Evolutionary conservation across 2,113 vertebrate genomes (phyloP).

Genomic region (Indri indri): DNA sequence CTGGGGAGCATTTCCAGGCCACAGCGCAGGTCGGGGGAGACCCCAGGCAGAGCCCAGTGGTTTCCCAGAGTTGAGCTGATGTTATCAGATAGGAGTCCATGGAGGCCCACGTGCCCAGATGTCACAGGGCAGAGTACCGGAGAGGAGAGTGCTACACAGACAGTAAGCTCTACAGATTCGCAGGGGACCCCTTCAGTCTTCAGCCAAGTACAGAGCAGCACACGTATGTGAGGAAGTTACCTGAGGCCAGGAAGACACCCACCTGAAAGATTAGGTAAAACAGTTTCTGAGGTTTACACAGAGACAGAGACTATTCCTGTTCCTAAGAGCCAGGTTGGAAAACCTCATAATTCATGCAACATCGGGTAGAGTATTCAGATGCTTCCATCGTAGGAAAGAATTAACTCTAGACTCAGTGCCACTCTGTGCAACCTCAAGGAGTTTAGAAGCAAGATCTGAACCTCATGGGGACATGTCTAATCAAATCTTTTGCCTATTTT

Average conservation of each 20-base stretch:
- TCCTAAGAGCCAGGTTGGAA: background rate
- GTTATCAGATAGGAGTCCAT: too few species aligned
- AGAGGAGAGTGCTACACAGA: background rate
- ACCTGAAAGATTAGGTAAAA: background rate
- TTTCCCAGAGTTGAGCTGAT: background rate
- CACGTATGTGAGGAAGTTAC: accelerated
- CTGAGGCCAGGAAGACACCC: background rate
- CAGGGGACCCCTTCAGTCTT: accelerated
- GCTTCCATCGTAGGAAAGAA: background rate
- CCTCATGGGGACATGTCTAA: background rate
- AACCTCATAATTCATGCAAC: background rate
- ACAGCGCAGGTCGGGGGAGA: too few species aligned
- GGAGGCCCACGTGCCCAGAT: too few species aligned
- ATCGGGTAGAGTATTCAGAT: too few species aligned
- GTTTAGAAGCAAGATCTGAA: background rate
- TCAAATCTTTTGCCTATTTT: background rate
- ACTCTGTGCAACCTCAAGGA: background rate
- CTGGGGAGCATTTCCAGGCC: background rate
- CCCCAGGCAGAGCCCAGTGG: background rate
- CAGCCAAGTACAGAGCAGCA: background rate
- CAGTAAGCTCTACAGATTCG: background rate
- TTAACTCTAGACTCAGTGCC: background rate
- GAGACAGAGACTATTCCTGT: background rate
- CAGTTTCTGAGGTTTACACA: background rate
- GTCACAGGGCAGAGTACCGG: background rate